These are phyloP conservation scores for Drosophila kokeensis DNA, from an alignment of 2,888 invertebrate species.

Conservation along the genomic window DNA sequence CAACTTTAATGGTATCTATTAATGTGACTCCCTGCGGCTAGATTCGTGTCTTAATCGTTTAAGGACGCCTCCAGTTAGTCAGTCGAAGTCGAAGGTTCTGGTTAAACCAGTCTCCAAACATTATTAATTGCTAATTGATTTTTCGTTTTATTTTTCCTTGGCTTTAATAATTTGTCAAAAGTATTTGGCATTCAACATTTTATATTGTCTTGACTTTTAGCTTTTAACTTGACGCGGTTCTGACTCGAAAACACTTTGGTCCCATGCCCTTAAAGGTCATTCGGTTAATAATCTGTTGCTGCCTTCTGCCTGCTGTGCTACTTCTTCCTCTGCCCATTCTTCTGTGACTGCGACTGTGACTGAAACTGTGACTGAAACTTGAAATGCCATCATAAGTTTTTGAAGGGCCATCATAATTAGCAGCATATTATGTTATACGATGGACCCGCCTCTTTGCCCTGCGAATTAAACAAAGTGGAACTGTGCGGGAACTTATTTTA, in stretches of 20 bases:
- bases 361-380: not conserved
- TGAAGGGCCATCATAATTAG: constrained; percentile 78
- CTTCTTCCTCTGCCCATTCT: not conserved
- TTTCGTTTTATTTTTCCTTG: constrained; percentile 39
- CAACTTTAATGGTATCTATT: constrained; percentile 19
- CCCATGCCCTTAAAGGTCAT: constrained; percentile 57
- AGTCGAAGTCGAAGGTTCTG: constrained; percentile 4
- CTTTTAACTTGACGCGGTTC: constrained; percentile 20
- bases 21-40: constrained; percentile 37
- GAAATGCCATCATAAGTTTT: constrained; percentile 54
- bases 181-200: constrained; percentile 33
- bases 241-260: constrained; percentile 21
- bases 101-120: constrained; percentile 38
- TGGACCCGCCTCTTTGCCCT: constrained; percentile 24
- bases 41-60: constrained; percentile 48
- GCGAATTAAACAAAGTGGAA: constrained; percentile 26
- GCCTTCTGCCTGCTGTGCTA: not conserved
- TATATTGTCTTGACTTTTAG: constrained; percentile 51
- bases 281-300: constrained; percentile 18
- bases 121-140: constrained; percentile 80
- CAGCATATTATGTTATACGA: constrained; percentile 48
- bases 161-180: constrained; percentile 65
- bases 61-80: constrained; percentile 50
- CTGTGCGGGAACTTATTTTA: constrained; percentile 9
- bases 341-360: not conserved